These are phyloP conservation scores for Drosophila infuscata DNA, from an alignment of 2,888 invertebrate genomes.

Conservation along the genomic window DNA sequence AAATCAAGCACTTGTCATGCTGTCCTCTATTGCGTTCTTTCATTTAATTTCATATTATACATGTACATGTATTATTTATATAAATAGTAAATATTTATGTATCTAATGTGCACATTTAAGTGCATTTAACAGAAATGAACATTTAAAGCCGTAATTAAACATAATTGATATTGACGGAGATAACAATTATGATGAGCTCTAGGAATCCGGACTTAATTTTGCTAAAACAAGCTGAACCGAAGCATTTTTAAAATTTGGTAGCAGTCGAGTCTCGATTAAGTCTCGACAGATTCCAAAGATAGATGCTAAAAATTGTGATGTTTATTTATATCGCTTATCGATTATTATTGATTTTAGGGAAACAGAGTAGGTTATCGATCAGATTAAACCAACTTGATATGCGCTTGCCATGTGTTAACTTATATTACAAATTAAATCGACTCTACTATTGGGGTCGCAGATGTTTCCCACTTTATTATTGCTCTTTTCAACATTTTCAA, in stretches of 20 bases:
- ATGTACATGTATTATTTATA: not conserved
- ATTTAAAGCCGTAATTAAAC: slow-evolving; percentile 29
- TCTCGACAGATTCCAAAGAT: not conserved
- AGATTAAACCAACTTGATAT: not conserved
- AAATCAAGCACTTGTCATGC: slow-evolving; percentile 7
- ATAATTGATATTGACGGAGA: not conserved
- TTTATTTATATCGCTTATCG: not conserved
- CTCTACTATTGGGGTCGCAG: not conserved
- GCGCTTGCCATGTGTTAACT: not conserved
- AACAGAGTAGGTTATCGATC: not conserved
- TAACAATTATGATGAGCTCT: not conserved
- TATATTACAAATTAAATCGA: not conserved
- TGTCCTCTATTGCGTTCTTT: slow-evolving; percentile 43
- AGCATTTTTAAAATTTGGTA: not conserved
- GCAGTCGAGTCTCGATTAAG: not conserved
- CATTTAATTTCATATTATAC: not conserved
- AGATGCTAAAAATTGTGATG: not conserved
- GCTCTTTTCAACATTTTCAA: not conserved
- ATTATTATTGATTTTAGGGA: not conserved
- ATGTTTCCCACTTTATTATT: not conserved
- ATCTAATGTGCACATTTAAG: not conserved
- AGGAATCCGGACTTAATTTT: not conserved
- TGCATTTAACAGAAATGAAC: not conserved
- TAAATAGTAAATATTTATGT: not conserved
- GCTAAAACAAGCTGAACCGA: not conserved